A percentile compares a stretch with the other conserved stretches of the same genome.
phyloP scores from a whole-genome alignment of 2,113 vertebrate genomes.

The Halichoeres trimaculatus region DNA sequence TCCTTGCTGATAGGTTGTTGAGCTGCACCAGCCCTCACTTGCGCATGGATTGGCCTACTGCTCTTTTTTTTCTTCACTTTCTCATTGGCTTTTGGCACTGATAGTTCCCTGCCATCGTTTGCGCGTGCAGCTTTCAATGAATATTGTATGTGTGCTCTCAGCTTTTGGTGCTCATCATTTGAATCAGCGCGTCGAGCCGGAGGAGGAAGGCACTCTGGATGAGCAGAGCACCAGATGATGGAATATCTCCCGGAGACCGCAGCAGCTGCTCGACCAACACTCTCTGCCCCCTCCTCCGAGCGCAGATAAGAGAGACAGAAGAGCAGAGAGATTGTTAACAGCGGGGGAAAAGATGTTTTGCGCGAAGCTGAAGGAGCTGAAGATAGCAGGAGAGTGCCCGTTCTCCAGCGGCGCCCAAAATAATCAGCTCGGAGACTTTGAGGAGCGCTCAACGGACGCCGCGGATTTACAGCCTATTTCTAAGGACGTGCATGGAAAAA shows the following conservation, averaged over 20 bases:
- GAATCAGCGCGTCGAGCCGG: slow-evolving; percentile 48
- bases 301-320: slow-evolving; percentile 59
- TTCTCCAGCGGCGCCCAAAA: slow-evolving; percentile 88
- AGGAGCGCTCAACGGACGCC: slow-evolving; percentile 77
- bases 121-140: slow-evolving; percentile 76
- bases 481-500: slow-evolving; percentile 83
- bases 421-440: slow-evolving; percentile 82
- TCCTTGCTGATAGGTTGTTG: slow-evolving; percentile 75
- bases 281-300: slow-evolving; percentile 37
- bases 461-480: slow-evolving; percentile 82
- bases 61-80: slow-evolving; percentile 44
- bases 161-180: slow-evolving; percentile 64
- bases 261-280: slow-evolving; percentile 57
- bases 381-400: slow-evolving; percentile 95
- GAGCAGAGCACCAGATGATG: slow-evolving; percentile 65
- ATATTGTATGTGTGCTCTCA: slow-evolving; percentile 69
- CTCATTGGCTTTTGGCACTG: slow-evolving; percentile 77
- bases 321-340: slow-evolving; percentile 16
- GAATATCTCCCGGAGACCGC: slow-evolving; percentile 61
- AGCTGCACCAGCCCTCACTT: slow-evolving; percentile 64
- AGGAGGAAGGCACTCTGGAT: slow-evolving; percentile 44
- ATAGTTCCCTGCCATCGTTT: slow-evolving; percentile 70
- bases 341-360: slow-evolving; percentile 90
- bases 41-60: slow-evolving; percentile 76
- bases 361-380: slow-evolving; percentile 95